phyloP scores from a whole-genome alignment of 2,113 vertebrate genomes.

The Calyptommatus sinebrachiatus region DNA sequence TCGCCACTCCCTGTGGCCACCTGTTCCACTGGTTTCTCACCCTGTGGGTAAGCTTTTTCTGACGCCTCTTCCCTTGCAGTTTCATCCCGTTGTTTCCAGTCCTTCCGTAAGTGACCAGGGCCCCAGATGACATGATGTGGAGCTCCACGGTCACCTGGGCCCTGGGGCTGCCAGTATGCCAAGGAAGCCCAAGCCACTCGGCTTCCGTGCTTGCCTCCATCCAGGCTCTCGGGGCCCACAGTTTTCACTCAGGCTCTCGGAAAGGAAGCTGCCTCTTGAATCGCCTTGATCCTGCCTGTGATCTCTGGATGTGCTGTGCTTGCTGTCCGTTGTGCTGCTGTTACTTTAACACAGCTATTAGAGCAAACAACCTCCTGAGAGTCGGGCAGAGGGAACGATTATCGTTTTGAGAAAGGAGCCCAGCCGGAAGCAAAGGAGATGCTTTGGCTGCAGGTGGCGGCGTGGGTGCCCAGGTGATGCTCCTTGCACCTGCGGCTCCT shows the following conservation, averaged over 20 bases:
- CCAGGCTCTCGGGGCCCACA: no score
- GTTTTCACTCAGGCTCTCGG: not conserved
- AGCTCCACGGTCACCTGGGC: no score
- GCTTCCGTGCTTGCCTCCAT: no score
- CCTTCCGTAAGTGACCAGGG: no score
- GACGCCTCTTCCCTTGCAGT: no score
- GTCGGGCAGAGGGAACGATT: not conserved
- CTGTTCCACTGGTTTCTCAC: no score
- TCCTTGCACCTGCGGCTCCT: not conserved
- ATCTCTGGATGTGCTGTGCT: accelerated
- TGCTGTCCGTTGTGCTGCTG: not conserved
- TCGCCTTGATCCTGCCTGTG: conserved; percentile 11
- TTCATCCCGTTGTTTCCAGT: no score
- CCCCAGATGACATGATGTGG: no score
- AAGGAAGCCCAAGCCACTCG: no score
- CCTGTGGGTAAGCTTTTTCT: no score
- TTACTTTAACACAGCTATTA: not conserved
- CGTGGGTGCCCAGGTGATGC: not conserved
- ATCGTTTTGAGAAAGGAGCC: not conserved
- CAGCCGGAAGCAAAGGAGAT: not conserved
- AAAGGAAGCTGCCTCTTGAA: not conserved
- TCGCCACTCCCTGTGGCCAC: no score
- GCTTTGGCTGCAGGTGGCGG: not conserved
- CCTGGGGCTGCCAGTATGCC: no score
- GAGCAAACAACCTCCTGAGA: not conserved